Conservation (phyloP, 1,140 invertebrate genomes). For the Dendroctonus ponderosae region DNA sequence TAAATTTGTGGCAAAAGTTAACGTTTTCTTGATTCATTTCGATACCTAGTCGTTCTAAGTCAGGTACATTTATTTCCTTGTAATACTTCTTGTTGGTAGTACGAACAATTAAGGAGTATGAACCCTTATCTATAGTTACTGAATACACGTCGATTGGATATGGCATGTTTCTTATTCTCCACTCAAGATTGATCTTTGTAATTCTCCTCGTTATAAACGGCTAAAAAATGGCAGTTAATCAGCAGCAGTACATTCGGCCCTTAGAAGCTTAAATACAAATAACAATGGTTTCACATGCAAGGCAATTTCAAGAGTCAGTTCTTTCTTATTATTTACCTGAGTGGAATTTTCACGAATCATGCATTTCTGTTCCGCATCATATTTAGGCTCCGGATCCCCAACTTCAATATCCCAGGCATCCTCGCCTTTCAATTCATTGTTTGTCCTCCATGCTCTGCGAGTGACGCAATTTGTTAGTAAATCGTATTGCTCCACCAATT, state of each 20-base stretch:
- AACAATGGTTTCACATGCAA: not conserved
- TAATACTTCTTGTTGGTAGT: slow-evolving; percentile 81
- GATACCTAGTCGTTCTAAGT: slow-evolving; percentile 66
- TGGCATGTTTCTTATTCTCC: slow-evolving; percentile 76
- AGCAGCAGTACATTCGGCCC: not conserved
- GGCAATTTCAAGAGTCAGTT: not conserved
- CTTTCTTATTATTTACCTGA: no score
- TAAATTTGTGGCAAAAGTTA: slow-evolving; percentile 66
- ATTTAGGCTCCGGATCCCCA: slow-evolving; percentile 65
- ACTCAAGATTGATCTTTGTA: slow-evolving; percentile 73
- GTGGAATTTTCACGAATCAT: slow-evolving; percentile 62
- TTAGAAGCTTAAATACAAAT: no score
- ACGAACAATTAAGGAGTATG: slow-evolving; percentile 64
- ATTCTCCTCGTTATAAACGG: slow-evolving; percentile 67
- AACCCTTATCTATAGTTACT: slow-evolving; percentile 61
- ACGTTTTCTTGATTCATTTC: slow-evolving; percentile 63
- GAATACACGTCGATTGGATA: slow-evolving; percentile 70
- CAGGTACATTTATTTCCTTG: slow-evolving; percentile 70
- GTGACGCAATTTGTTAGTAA: slow-evolving; percentile 67
- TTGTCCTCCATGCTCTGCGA: slow-evolving; percentile 68
- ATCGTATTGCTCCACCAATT: slow-evolving; percentile 80
- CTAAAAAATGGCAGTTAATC: slow-evolving; percentile 52
- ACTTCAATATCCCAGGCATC: slow-evolving; percentile 72
- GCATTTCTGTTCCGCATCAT: slow-evolving; percentile 52
- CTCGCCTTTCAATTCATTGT: slow-evolving; percentile 64